phyloP scores from a whole-genome alignment of 2,113 vertebrate genomes.

The Phalacrocorax carbo region DNA sequence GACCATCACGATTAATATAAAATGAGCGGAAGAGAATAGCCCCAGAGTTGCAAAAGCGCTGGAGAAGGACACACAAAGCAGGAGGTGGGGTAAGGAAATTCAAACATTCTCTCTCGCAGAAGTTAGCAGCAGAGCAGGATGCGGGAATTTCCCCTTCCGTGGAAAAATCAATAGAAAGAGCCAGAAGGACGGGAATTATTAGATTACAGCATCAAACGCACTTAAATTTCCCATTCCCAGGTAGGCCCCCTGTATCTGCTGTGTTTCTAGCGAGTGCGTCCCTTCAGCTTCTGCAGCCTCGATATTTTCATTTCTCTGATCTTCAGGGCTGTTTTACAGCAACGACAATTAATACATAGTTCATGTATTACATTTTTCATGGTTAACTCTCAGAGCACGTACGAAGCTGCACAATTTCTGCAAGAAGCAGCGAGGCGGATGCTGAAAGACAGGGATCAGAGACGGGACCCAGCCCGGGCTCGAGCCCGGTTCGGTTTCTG shows the following conservation, averaged over 20 bases:
- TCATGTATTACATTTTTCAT: neutral
- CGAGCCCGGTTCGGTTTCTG: rapidly evolving
- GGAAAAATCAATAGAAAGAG: neutral
- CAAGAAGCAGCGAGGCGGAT: neutral
- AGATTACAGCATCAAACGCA: neutral
- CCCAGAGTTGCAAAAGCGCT: neutral
- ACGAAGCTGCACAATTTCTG: too few species aligned
- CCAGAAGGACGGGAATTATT: neutral
- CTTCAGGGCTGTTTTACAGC: neutral
- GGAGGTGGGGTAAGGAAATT: neutral
- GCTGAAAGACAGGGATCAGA: neutral
- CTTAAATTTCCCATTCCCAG: neutral
- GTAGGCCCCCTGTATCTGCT: neutral
- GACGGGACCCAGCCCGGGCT: neutral
- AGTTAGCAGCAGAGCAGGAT: neutral
- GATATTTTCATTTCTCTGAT: neutral
- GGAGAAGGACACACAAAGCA: neutral
- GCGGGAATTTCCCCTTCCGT: neutral
- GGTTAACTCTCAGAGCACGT: neutral
- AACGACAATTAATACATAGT: neutral
- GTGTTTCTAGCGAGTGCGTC: neutral
- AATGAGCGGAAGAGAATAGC: neutral
- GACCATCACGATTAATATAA: neutral
- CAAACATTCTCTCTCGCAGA: neutral
- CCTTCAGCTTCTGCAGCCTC: neutral